Evolutionary conservation across 1,140 invertebrate genomes (phyloP).

Genomic region (Apis laboriosa): DNA sequence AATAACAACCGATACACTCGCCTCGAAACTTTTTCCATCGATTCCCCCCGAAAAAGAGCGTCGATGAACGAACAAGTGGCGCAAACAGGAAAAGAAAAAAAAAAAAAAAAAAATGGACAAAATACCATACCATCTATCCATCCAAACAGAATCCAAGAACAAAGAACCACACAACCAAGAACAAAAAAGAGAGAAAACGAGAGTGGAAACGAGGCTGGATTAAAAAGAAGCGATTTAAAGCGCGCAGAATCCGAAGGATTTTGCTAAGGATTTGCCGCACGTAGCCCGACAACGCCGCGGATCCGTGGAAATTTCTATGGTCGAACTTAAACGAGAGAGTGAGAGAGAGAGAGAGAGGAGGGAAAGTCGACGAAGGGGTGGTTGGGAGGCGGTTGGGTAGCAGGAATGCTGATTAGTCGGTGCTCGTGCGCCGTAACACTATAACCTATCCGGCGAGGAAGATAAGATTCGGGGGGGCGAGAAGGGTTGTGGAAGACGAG

Average conservation of each 20-base stretch:
- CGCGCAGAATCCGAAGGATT: constrained; percentile 69
- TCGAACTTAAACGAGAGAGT: not conserved
- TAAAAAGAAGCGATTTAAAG: constrained; percentile 66
- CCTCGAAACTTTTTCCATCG: too few relatives aligned
- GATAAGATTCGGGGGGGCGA: constrained; percentile 71
- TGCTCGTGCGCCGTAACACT: constrained; percentile 79
- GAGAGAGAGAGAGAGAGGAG: not conserved
- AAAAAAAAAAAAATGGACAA: not conserved
- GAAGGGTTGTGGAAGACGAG: constrained; percentile 12
- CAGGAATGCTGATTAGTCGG: constrained; percentile 81
- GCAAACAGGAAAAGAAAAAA: too few relatives aligned
- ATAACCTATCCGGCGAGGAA: constrained; percentile 77
- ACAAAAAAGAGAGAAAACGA: not conserved
- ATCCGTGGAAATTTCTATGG: constrained; percentile 69
- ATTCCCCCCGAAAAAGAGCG: too few relatives aligned
- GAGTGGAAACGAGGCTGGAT: constrained; percentile 35
- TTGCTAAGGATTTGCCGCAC: constrained; percentile 79
- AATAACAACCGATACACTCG: too few relatives aligned
- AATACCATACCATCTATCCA: not conserved
- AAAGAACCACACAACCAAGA: too few relatives aligned
- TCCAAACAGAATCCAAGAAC: constrained; percentile 23
- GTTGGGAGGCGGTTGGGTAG: constrained; percentile 58
- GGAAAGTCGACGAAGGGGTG: constrained; percentile 24
- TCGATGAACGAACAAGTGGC: too few relatives aligned
- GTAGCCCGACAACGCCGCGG: constrained; percentile 75